Evolutionary conservation across 1,140 invertebrate genomes (phyloP).

Genomic region (Eubasilissa regina): DNA sequence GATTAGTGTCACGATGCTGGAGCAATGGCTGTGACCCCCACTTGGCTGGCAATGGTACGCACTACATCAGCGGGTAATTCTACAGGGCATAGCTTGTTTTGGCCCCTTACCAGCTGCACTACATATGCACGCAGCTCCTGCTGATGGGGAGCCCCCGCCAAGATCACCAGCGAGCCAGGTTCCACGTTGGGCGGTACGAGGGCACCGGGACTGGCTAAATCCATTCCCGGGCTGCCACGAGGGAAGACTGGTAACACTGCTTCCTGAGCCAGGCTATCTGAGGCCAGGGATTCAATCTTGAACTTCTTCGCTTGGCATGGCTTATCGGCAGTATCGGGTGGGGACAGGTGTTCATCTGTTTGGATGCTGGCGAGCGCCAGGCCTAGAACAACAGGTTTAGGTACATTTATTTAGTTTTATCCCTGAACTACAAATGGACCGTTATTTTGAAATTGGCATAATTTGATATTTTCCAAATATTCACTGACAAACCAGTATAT

Average conservation of each 20-base stretch:
- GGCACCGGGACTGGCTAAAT: neutral
- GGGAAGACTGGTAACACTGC: neutral
- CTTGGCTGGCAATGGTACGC: slow-evolving; percentile 36
- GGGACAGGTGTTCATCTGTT: neutral
- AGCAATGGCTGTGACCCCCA: neutral
- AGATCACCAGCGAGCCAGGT: slow-evolving; percentile 63
- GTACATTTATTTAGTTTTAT: too few relatives aligned
- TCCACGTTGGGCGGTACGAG: slow-evolving; percentile 51
- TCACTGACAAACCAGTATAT: too few relatives aligned
- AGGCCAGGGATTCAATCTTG: neutral
- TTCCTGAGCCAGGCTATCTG: slow-evolving; percentile 14
- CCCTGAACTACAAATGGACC: too few relatives aligned
- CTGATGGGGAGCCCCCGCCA: slow-evolving; percentile 55
- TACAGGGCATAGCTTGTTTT: slow-evolving; percentile 43
- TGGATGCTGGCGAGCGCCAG: neutral
- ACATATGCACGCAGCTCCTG: slow-evolving; percentile 62
- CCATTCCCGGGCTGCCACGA: neutral
- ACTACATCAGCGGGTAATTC: slow-evolving; percentile 33
- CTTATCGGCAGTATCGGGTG: neutral
- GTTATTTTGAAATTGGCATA: too few relatives aligned
- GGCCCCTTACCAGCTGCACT: slow-evolving; percentile 45
- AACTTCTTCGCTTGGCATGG: neutral
- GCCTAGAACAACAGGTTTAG: neutral
- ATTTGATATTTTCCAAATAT: too few relatives aligned
- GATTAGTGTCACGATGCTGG: neutral